Conservation (phyloP, 1,140 invertebrate genomes). For the Drosophila insularis region DNA sequence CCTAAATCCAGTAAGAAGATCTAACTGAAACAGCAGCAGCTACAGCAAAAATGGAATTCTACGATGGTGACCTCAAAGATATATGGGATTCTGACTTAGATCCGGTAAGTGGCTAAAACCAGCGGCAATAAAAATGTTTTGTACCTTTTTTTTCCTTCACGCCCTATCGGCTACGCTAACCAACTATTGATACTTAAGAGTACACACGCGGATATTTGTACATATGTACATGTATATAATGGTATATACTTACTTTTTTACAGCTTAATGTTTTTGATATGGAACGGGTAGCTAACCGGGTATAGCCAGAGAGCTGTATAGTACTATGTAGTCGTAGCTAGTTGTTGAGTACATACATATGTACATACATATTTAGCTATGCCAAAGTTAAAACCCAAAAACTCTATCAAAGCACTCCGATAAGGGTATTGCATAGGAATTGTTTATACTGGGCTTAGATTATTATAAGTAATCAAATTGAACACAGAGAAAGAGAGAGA, state of each 20-base stretch:
- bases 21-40: constrained; percentile 30
- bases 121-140: constrained; percentile 5
- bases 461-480: neutral
- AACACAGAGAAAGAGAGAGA: neutral
- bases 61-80: constrained; percentile 89
- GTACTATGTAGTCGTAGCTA: no score
- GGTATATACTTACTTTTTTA: neutral
- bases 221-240: neutral
- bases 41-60: constrained; percentile 85
- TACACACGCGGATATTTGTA: neutral
- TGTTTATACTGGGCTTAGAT: neutral
- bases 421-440: neutral
- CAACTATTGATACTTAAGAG: constrained; percentile 43
- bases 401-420: neutral
- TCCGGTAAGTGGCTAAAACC: constrained; percentile 85
- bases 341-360: neutral
- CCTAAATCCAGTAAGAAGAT: constrained; percentile 51
- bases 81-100: constrained; percentile 90
- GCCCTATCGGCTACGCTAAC: constrained; percentile 10
- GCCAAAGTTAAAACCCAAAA: constrained; percentile 10
- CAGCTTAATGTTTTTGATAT: constrained; percentile 4
- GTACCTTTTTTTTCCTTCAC: neutral
- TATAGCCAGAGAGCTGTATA: neutral
- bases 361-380: neutral
- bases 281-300: neutral